These are phyloP conservation scores for Dinomys branickii DNA, from an alignment of 2,113 vertebrate species.

Conservation along the genomic window DNA sequence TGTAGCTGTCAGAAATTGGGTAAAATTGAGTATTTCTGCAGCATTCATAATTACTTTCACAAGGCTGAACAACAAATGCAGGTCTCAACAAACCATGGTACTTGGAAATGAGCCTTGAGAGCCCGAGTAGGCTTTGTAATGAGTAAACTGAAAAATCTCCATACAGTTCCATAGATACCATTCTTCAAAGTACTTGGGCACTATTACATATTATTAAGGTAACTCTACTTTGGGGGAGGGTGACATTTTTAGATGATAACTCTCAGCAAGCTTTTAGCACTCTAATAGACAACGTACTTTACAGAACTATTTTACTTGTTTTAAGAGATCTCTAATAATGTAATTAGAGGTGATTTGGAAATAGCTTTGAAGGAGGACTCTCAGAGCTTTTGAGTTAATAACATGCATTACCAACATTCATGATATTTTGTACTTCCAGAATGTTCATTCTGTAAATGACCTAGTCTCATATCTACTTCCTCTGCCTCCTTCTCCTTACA, in stretches of 20 bases:
- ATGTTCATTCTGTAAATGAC: constrained; percentile 65
- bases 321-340: constrained; percentile 75
- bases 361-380: constrained; percentile 73
- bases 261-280: constrained; percentile 67
- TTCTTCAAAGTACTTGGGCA: constrained; percentile 45
- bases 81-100: constrained; percentile 52
- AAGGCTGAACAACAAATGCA: constrained; percentile 63
- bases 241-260: constrained; percentile 65
- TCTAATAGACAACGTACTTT: constrained; percentile 70
- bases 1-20: constrained; percentile 39
- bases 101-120: constrained; percentile 54
- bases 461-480: not conserved
- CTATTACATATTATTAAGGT: constrained; percentile 65
- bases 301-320: constrained; percentile 75
- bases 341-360: constrained; percentile 74
- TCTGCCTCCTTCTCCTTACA: not conserved
- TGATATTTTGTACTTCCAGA: constrained; percentile 48
- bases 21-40: constrained; percentile 52
- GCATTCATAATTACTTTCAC: constrained; percentile 66
- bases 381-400: constrained; percentile 69
- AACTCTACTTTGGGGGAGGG: constrained; percentile 47
- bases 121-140: constrained; percentile 66
- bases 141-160: constrained; percentile 65
- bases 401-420: constrained; percentile 69
- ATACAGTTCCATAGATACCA: not conserved